Evolutionary conservation across 2,888 invertebrate species (phyloP).

Genomic region (Xestoiulus laeticollis): DNA sequence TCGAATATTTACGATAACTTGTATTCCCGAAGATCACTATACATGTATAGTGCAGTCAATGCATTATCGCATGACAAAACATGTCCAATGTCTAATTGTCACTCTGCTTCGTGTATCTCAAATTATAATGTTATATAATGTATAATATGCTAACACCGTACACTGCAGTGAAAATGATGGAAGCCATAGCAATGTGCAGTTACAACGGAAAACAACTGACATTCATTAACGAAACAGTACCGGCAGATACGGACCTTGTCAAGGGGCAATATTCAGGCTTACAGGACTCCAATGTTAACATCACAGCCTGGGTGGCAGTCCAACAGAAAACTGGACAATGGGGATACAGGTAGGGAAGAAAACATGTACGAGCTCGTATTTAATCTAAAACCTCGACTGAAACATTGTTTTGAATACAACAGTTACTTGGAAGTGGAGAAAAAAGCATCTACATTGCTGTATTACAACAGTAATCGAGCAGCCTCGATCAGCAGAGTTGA

Average conservation of each 20-base stretch:
- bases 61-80: too few relatives aligned
- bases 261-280: neutral
- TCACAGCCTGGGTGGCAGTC: neutral
- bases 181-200: neutral
- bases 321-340: neutral
- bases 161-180: neutral
- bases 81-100: neutral
- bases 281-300: neutral
- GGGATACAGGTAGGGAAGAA: neutral
- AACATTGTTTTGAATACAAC: neutral
- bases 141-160: neutral
- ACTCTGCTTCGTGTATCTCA: neutral
- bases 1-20: too few relatives aligned
- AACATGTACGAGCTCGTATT: neutral
- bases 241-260: neutral
- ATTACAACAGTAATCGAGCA: neutral
- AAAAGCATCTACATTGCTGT: neutral
- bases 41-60: too few relatives aligned
- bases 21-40: too few relatives aligned
- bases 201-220: neutral
- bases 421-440: neutral
- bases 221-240: neutral
- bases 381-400: neutral
- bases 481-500: neutral
- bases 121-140: neutral